Percentiles rank a stretch among this genome's conserved stretches.
Evolutionary conservation across 2,113 vertebrate species (phyloP).

Genomic region (Labeo catla): DNA sequence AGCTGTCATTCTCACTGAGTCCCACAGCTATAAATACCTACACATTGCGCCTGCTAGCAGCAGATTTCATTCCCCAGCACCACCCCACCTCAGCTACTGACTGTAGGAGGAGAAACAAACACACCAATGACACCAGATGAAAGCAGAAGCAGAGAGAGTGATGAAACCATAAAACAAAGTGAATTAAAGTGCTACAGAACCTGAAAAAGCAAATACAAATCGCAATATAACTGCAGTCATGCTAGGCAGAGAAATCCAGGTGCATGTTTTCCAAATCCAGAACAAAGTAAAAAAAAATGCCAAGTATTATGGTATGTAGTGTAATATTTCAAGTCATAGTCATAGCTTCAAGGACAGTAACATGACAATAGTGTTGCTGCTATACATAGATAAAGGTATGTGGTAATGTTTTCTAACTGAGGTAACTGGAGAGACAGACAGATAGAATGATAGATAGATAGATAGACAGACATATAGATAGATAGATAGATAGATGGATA

Average conservation of each 20-base stretch:
- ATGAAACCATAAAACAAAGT: neutral
- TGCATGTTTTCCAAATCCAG: neutral
- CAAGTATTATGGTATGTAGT: neutral
- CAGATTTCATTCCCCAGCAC: constrained; percentile 42
- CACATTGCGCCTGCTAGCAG: constrained; percentile 27
- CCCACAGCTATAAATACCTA: constrained; percentile 47
- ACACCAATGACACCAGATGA: constrained; percentile 31
- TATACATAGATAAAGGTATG: neutral
- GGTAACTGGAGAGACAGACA: no score
- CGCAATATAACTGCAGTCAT: neutral
- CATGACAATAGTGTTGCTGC: neutral
- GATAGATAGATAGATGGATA: neutral
- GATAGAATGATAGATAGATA: no score
- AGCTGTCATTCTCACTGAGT: constrained; percentile 54
- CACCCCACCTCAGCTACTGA: constrained; percentile 22
- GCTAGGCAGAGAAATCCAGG: neutral
- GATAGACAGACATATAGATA: neutral
- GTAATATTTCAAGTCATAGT: no score
- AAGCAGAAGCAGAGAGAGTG: neutral
- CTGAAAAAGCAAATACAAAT: neutral
- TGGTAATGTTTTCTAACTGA: neutral
- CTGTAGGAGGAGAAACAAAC: constrained; percentile 40
- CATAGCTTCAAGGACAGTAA: neutral
- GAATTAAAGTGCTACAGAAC: constrained; percentile 3
- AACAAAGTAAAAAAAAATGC: neutral